Conservation (phyloP, 1,140 invertebrate genomes). For the Trichomalopsis sarcophagae region DNA sequence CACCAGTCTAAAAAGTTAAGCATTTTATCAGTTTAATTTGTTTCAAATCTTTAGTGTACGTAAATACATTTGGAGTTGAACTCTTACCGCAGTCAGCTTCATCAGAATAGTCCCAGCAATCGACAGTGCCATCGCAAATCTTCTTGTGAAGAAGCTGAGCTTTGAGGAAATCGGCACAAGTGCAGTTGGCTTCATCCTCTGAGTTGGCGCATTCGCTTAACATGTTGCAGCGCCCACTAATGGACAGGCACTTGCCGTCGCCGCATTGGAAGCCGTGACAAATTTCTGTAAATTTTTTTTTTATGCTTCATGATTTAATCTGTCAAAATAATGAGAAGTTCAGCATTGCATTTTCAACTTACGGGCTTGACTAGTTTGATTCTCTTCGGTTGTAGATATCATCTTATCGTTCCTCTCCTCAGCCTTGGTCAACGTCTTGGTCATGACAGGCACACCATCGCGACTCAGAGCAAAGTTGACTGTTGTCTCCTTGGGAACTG, state of each 20-base stretch:
- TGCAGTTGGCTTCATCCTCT: slow-evolving; percentile 84
- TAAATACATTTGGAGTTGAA: neutral
- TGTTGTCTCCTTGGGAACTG: slow-evolving; percentile 57
- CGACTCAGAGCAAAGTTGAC: slow-evolving; percentile 77
- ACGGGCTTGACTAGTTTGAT: slow-evolving; percentile 65
- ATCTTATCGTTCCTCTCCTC: slow-evolving; percentile 63
- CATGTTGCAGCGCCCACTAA: slow-evolving; percentile 83
- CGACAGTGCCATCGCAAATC: slow-evolving; percentile 87
- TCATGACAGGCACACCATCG: slow-evolving; percentile 80
- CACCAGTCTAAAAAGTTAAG: slow-evolving; percentile 84
- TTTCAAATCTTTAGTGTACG: neutral
- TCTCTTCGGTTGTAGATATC: slow-evolving; percentile 68
- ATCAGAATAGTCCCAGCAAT: slow-evolving; percentile 88
- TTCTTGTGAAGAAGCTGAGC: slow-evolving; percentile 82
- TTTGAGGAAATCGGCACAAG: slow-evolving; percentile 84
- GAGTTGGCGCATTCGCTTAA: slow-evolving; percentile 83
- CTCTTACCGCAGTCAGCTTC: slow-evolving; percentile 85
- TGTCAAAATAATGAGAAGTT: neutral
- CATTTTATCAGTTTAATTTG: neutral
- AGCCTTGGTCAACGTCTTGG: slow-evolving; percentile 80
- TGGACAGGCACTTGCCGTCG: slow-evolving; percentile 81
- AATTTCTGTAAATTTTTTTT: slow-evolving; percentile 55
- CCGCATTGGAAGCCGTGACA: slow-evolving; percentile 74
- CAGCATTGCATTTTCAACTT: neutral
- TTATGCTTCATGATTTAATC: neutral